These are phyloP conservation scores for Macrosoma leucophasiata DNA, from an alignment of 2,888 invertebrate species.

Conservation along the genomic window DNA sequence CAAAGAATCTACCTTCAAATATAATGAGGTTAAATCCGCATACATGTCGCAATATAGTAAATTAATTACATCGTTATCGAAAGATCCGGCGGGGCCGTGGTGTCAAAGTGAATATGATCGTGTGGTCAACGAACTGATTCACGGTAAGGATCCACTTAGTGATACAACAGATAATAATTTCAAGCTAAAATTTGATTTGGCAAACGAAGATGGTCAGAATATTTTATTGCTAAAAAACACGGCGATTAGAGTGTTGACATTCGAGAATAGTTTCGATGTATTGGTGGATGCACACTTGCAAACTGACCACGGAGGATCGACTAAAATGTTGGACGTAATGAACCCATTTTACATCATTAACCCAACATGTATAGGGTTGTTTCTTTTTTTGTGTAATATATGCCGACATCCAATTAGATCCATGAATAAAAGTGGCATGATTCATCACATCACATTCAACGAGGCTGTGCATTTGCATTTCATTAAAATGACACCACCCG, in stretches of 20 bases:
- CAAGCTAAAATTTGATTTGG: too few relatives aligned
- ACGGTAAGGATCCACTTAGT: too few relatives aligned
- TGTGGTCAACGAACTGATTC: too few relatives aligned
- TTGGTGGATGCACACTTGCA: slow-evolving; percentile 12
- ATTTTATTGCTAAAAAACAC: slow-evolving; percentile 4
- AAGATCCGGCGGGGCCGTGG: too few relatives aligned
- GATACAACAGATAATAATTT: too few relatives aligned
- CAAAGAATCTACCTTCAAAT: too few relatives aligned
- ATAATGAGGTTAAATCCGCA: too few relatives aligned
- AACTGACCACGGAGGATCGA: slow-evolving; percentile 5
- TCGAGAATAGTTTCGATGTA: slow-evolving; percentile 14
- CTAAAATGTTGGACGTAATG: slow-evolving; percentile 1
- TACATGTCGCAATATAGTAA: too few relatives aligned
- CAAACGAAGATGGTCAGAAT: slow-evolving; percentile 4
- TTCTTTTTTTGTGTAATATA: slow-evolving; percentile 6
- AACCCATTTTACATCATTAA: slow-evolving; percentile 2
- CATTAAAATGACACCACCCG: not conserved
- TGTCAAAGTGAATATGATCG: too few relatives aligned
- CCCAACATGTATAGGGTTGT: slow-evolving; percentile 2
- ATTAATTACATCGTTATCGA: too few relatives aligned
- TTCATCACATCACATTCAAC: slow-evolving; percentile 2
- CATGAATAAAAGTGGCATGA: too few relatives aligned
- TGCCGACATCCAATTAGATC: too few relatives aligned
- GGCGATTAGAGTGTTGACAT: slow-evolving; percentile 8
- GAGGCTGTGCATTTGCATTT: not conserved